phyloP scores from a whole-genome alignment of 2,797 vertebrate genomes.

The Scomberomorus guttatus region DNA sequence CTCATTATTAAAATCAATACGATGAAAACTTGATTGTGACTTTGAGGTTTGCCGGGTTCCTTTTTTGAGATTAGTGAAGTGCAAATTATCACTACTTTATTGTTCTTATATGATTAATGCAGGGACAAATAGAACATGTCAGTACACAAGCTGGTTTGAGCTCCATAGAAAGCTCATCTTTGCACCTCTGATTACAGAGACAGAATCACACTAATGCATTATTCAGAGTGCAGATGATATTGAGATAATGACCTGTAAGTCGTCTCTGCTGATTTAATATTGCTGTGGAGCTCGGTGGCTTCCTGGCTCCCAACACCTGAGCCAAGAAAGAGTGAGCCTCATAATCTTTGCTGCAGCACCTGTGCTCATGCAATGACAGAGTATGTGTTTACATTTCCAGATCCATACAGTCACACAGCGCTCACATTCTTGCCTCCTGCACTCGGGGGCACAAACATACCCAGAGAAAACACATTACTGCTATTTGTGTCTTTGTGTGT shows the following conservation, averaged over 20 bases:
- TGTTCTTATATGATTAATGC: neutral
- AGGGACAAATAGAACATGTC: neutral
- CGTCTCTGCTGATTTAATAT: constrained; percentile 66
- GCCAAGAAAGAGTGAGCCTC: constrained; percentile 31
- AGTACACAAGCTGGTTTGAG: neutral
- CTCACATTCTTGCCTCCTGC: constrained; percentile 8
- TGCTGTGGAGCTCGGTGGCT: constrained; percentile 15
- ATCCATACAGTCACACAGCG: neutral
- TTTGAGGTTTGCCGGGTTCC: constrained; percentile 17
- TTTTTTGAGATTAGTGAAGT: constrained; percentile 10
- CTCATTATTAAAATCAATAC: constrained; percentile 62
- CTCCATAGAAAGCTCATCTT: constrained; percentile 9
- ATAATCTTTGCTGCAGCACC: constrained; percentile 57
- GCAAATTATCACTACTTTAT: constrained; percentile 2
- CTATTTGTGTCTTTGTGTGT: constrained; percentile 27
- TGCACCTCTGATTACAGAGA: constrained; percentile 26
- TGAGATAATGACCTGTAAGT: constrained; percentile 49
- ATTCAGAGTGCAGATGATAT: constrained; percentile 66
- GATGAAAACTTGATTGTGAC: constrained; percentile 46
- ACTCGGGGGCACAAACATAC: constrained; percentile 43
- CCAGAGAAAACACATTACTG: constrained; percentile 45
- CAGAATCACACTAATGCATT: constrained; percentile 43
- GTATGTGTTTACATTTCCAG: constrained; percentile 52
- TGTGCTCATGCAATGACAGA: constrained; percentile 43
- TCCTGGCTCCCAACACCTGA: constrained; percentile 58